phyloP scores from a whole-genome alignment of 2,113 vertebrate species.

The Micronisus gabar region DNA sequence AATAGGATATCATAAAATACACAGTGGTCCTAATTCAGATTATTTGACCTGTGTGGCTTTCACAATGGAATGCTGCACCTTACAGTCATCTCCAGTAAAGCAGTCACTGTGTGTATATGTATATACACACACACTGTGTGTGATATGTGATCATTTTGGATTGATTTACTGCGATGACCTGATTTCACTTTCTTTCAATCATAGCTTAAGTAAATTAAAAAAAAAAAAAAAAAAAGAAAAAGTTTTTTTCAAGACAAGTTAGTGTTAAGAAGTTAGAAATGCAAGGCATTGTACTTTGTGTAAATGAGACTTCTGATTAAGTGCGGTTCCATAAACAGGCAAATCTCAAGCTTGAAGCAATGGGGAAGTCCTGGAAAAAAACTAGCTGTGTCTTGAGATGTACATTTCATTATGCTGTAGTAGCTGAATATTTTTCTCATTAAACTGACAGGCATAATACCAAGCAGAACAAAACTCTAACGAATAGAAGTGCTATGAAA shows the following conservation, averaged over 20 bases:
- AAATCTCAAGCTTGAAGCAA: background rate
- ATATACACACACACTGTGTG: background rate
- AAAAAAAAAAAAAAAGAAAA: background rate
- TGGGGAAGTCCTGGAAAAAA: background rate
- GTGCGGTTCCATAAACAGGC: background rate
- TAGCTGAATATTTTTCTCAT: slow-evolving; percentile 17
- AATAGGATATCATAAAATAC: background rate
- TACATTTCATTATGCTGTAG: background rate
- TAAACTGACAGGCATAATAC: background rate
- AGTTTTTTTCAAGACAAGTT: background rate
- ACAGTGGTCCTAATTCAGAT: background rate
- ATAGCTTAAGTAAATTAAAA: background rate
- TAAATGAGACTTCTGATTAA: slow-evolving; percentile 17
- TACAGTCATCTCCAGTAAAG: background rate
- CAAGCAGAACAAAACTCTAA: background rate
- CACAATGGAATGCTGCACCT: background rate
- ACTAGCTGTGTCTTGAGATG: background rate
- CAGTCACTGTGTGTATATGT: background rate
- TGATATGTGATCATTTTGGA: background rate
- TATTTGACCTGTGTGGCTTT: background rate
- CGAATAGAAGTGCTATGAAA: background rate
- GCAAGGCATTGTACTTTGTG: background rate
- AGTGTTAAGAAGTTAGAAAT: slow-evolving; percentile 29
- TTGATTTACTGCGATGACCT: background rate
- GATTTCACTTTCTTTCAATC: slow-evolving; percentile 9